Conservation (phyloP, 1,140 invertebrate species). For the Apis mellifera region Amel_HAv3.1 CM009931.2:23084501-23085000, state of each 20-base stretch:
- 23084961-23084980: too few species aligned
- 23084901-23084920: conserved; percentile 20
- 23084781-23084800: conserved; percentile 8
- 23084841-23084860: conserved; percentile 8
- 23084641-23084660: conserved; percentile 52
- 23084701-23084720: not conserved
- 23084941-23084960: too few species aligned
- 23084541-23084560: not conserved
- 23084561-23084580: not conserved
- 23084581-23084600: conserved; percentile 57
- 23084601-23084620: conserved; percentile 19
- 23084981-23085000: too few species aligned
- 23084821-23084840: conserved; percentile 16
- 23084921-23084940: not conserved
- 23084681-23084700: conserved; percentile 5
- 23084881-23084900: too few species aligned
- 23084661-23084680: not conserved
- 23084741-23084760: conserved; percentile 35
- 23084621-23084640: conserved; percentile 29
- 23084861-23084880: conserved; percentile 26
- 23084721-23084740: not conserved
- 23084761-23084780: conserved; percentile 22
- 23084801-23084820: conserved; percentile 1
- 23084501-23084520: conserved; percentile 19
- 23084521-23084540: conserved; percentile 5